Conservation (phyloP, 1,140 invertebrate species). For the Lordiphosa mommai region DNA sequence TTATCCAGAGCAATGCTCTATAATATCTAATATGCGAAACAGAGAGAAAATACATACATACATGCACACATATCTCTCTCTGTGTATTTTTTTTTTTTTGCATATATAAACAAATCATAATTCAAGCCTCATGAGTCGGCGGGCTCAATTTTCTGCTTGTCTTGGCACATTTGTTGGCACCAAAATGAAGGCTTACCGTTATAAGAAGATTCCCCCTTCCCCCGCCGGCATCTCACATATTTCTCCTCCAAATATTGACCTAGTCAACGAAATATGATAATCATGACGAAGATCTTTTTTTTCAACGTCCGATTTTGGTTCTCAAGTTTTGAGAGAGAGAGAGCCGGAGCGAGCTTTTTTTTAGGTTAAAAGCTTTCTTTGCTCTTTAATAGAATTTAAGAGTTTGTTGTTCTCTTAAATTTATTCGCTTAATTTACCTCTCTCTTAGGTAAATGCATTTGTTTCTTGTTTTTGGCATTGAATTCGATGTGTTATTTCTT, state of each 20-base stretch:
- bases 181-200: constrained; percentile 64
- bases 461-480: constrained; percentile 28
- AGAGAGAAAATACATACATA: not conserved
- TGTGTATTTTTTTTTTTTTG: constrained; percentile 3
- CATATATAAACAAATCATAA: not conserved
- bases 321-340: constrained; percentile 4
- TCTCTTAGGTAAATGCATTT: constrained; percentile 2
- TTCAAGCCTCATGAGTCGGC: not conserved
- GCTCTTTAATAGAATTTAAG: constrained; percentile 1
- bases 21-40: not conserved
- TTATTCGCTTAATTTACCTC: not conserved
- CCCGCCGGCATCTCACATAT: too few relatives aligned
- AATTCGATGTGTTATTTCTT: constrained; percentile 3
- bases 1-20: not conserved
- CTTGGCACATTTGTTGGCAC: constrained; percentile 23
- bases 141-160: constrained; percentile 36
- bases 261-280: constrained; percentile 57
- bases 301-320: not conserved
- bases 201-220: constrained; percentile 26
- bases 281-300: constrained; percentile 17
- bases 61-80: constrained; percentile 24
- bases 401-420: not conserved
- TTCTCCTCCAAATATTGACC: constrained; percentile 47
- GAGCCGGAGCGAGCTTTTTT: constrained; percentile 4
- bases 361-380: not conserved